These are phyloP conservation scores for Peucedramus taeniatus DNA, from an alignment of 2,113 vertebrate genomes.

Conservation along the genomic window DNA sequence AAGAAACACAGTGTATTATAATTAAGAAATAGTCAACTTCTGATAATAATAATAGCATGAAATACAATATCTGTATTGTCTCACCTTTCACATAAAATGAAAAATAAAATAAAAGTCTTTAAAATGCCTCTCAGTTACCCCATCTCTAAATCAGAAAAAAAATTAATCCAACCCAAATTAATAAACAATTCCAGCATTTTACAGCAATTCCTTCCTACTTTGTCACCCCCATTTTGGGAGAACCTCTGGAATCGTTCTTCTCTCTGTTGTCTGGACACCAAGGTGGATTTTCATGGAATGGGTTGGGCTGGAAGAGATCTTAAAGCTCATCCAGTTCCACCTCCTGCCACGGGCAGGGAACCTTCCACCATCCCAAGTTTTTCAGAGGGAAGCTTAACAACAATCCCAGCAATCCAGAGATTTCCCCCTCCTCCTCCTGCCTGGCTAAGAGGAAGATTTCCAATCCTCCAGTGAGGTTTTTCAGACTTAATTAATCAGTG, in stretches of 20 bases:
- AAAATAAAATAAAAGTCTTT: neutral
- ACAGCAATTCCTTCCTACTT: neutral
- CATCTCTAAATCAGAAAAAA: neutral
- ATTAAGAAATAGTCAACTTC: neutral
- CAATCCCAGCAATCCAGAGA: neutral
- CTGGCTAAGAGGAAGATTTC: neutral
- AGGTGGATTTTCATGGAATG: neutral
- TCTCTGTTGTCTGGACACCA: neutral
- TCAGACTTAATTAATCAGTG: neutral
- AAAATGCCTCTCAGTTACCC: neutral
- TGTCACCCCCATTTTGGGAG: neutral
- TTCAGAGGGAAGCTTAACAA: neutral
- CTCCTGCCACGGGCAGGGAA: neutral
- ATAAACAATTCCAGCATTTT: neutral
- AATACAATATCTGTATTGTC: neutral
- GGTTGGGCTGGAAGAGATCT: neutral
- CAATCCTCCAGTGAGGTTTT: neutral
- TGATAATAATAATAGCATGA: neutral
- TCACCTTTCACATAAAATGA: neutral
- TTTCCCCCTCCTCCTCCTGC: neutral
- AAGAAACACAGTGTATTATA: neutral
- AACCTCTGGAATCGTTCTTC: neutral
- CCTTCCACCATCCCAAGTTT: neutral
- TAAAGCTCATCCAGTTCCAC: neutral
- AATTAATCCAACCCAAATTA: neutral